phyloP scores from a whole-genome alignment of 2,888 invertebrate genomes.

The Meloe dianella region DNA sequence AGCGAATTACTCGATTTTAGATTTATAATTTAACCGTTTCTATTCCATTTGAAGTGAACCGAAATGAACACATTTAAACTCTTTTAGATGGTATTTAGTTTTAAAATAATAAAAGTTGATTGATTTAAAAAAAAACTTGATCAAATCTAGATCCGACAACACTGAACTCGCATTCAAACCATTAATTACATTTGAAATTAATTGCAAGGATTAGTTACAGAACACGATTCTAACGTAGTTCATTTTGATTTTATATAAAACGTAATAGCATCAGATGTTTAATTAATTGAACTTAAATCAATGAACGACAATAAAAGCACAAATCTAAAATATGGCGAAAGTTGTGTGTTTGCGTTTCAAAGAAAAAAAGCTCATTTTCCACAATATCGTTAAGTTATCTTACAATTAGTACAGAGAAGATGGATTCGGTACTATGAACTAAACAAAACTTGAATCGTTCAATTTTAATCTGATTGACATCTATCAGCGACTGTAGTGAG shows the following conservation, averaged over 20 bases:
- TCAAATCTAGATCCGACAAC: not conserved
- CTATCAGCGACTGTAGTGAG: not conserved
- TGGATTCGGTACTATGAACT: conserved; percentile 6
- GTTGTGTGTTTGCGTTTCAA: too few species aligned
- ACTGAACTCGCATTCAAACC: not conserved
- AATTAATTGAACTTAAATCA: too few species aligned
- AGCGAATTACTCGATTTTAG: too few species aligned
- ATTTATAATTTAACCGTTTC: too few species aligned
- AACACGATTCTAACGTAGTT: conserved; percentile 1
- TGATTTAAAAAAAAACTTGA: conserved; percentile 2
- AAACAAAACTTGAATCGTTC: not conserved
- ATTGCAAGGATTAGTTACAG: not conserved
- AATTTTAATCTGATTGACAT: not conserved
- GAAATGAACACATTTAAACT: not conserved
- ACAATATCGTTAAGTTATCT: not conserved
- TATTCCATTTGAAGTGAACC: not conserved
- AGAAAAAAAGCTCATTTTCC: not conserved
- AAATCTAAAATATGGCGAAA: too few species aligned
- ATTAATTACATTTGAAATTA: conserved; percentile 8
- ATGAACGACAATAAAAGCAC: too few species aligned
- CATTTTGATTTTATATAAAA: not conserved
- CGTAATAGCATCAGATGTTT: not conserved
- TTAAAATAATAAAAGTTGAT: not conserved
- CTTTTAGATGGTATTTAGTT: not conserved
- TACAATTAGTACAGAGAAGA: too few species aligned